These are phyloP conservation scores for Calosoma granatense DNA, from an alignment of 1,140 invertebrate genomes.

Conservation along the genomic window DNA sequence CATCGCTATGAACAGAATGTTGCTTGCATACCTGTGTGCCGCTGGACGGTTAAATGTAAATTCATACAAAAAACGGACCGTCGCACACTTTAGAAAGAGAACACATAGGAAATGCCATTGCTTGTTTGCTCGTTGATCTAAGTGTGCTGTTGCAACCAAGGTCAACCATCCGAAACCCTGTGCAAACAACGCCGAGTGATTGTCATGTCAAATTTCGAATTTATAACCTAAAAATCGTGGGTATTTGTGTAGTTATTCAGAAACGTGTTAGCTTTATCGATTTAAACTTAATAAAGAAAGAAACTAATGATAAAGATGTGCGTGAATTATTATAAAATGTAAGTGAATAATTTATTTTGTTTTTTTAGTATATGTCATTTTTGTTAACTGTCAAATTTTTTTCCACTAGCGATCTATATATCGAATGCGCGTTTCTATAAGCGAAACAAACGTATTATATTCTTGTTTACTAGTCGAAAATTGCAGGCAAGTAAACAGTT, in stretches of 20 bases:
- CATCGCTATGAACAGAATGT: neutral
- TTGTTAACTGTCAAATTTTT: neutral
- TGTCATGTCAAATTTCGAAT: too few species aligned
- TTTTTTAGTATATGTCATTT: too few species aligned
- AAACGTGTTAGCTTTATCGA: too few species aligned
- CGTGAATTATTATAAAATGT: too few species aligned
- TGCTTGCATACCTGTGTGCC: neutral
- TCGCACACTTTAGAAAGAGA: neutral
- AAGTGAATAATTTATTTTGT: too few species aligned
- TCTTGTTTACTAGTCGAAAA: neutral
- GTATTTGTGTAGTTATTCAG: too few species aligned
- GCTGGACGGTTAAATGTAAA: slow-evolving; percentile 7
- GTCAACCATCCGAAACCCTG: neutral
- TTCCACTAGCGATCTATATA: neutral
- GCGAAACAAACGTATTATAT: neutral
- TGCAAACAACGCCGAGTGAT: too few species aligned
- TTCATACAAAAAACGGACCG: neutral
- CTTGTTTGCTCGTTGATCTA: neutral
- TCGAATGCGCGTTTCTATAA: slow-evolving; percentile 1
- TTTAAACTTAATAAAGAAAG: too few species aligned
- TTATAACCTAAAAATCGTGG: too few species aligned
- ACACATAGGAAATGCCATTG: neutral
- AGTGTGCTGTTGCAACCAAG: neutral
- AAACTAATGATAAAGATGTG: too few species aligned
- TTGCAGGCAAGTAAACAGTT: neutral